Evolutionary conservation across 2,888 invertebrate species (phyloP), one percentile per base, ranked within the genome.

Genomic region (Clusia tigrina): DNA sequence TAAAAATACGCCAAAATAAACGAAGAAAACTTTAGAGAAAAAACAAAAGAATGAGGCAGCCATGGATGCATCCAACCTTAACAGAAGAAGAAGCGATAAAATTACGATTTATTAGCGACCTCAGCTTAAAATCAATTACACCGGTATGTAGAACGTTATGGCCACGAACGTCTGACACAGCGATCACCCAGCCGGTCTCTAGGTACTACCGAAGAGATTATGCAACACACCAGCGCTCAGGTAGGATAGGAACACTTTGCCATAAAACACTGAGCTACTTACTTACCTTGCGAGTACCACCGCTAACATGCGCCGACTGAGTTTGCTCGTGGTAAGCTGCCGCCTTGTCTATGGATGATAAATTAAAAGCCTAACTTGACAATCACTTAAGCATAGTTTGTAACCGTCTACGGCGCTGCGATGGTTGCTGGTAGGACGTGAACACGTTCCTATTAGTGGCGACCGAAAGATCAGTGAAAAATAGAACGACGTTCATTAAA

Each of bases 301-400:
- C 12, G 17, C 38, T 2, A 55, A 20, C 55, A 22, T n/a, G 9
- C 2, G 15, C 1, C 23, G 17, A 54, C 32, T 15, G 10, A 18
- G n/a, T 9, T 23, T n/a, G 22, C 20, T 23, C 42, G 26, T 15
- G 42, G 10, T n/a, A 6, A n/a, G 42, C 42, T 6, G n/a, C 54
- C 70, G 74, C 72, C 77, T 79, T 79, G 80, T 80, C 79, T 78
- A 79, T 80, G 76, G 78, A 79, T 79, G 79, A 80, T 80, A 80
- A 80, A 80, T 80, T 80, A 80, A 80, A 80, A 80, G 79, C 79
- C 79, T 78, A 80, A 80, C 79, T 80, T 80, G 79, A 80, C 79
- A 80, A 80, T 80, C 79, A 80, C 79, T 80, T 80, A 80, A 80
- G 80, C 78, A 74, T 79, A 79, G 79, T 80, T 80, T 80, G 80